A percentile compares a stretch with the other conserved stretches of the same genome.
These are phyloP conservation scores for Cheirogaleus medius DNA, from an alignment of 2,113 vertebrate species.

Conservation along the genomic window DNA sequence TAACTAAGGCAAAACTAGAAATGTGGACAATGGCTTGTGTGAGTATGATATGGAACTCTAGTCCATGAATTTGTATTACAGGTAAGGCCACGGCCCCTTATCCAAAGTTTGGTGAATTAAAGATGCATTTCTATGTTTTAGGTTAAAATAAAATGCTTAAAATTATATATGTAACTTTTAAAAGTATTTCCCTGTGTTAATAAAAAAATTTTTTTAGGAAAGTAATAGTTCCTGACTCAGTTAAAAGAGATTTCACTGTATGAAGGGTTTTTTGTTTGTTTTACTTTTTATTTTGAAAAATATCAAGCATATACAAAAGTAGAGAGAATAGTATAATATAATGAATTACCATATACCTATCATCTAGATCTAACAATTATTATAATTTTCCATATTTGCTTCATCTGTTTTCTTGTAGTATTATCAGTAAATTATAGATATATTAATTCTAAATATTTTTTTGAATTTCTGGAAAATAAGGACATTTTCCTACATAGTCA, in stretches of 20 bases:
- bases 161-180: neutral
- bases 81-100: neutral
- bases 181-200: neutral
- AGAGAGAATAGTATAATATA: neutral
- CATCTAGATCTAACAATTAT: neutral
- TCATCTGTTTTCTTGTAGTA: neutral
- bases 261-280: neutral
- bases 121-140: neutral
- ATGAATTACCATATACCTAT: neutral
- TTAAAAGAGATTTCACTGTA: neutral
- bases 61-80: neutral
- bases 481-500: neutral
- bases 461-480: constrained; percentile 30
- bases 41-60: neutral
- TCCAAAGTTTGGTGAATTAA: neutral
- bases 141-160: neutral
- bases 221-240: neutral
- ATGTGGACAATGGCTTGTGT: neutral
- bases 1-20: constrained; percentile 13
- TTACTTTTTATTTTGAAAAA: neutral
- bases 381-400: neutral
- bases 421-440: neutral
- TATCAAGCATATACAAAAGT: neutral
- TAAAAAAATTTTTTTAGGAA: neutral
- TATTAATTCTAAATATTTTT: neutral